phyloP scores from a whole-genome alignment of 64 coral and sea anemone species.

The Orbicella faveolata region DNA sequence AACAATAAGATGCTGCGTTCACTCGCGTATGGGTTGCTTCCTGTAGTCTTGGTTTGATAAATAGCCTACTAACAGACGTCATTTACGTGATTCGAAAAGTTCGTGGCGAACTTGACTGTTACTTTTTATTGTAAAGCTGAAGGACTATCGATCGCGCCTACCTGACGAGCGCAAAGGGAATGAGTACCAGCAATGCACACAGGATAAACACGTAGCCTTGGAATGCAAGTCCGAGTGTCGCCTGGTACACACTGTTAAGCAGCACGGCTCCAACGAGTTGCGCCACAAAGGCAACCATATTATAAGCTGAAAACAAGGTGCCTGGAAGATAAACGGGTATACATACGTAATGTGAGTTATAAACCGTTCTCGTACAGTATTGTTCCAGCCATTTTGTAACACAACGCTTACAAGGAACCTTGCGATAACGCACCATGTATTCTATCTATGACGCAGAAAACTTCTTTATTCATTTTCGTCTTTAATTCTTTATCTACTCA shows the following conservation, averaged over 20 bases:
- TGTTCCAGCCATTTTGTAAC: background rate
- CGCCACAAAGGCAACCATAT: slow-evolving; percentile 19
- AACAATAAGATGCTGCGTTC: too few species aligned
- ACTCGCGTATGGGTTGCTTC: too few species aligned
- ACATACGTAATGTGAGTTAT: background rate
- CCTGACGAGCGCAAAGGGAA: slow-evolving; percentile 57
- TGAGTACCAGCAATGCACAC: slow-evolving; percentile 33
- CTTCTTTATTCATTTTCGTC: too few species aligned
- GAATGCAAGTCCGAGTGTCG: slow-evolving; percentile 29
- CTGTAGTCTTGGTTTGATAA: too few species aligned
- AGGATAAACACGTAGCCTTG: slow-evolving; percentile 51
- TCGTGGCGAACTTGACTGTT: background rate
- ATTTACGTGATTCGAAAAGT: background rate
- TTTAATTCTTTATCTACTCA: too few species aligned
- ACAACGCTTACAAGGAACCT: background rate
- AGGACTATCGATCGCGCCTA: background rate
- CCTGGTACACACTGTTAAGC: slow-evolving; percentile 52
- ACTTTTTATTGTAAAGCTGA: background rate
- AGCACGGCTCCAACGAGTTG: slow-evolving; percentile 57
- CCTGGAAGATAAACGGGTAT: background rate
- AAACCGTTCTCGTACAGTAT: background rate
- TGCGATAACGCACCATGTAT: too few species aligned
- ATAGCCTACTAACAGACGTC: too few species aligned
- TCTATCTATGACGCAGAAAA: too few species aligned
- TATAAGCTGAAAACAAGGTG: slow-evolving; percentile 45